A percentile compares a stretch with the other conserved stretches of the same genome.
These are phyloP conservation scores for Halocynthia roretzi DNA, from an alignment of 23 tunicate species.

Conservation along the genomic window DNA sequence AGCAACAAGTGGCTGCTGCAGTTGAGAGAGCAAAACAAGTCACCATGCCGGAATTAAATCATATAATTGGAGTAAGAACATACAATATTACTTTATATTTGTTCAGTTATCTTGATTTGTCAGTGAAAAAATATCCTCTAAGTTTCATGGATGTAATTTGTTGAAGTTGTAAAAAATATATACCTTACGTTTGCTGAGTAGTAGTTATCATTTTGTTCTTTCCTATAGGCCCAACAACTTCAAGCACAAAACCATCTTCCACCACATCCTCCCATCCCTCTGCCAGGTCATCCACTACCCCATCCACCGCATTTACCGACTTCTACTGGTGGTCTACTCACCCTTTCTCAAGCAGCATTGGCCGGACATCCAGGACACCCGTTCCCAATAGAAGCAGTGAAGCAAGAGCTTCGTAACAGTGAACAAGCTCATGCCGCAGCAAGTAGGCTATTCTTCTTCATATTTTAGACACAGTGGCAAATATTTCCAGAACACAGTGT, in stretches of 20 bases:
- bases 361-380: constrained; percentile 40
- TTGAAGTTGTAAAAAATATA: no score
- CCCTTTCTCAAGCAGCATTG: constrained; percentile 68
- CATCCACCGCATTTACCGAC: constrained; percentile 69
- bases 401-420: constrained; percentile 11
- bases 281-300: constrained; percentile 63
- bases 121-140: background rate
- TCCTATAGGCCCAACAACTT: constrained; percentile 50
- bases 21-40: constrained; percentile 86
- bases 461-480: no score
- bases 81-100: background rate
- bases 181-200: no score
- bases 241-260: constrained; percentile 74
- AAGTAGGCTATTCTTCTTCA: constrained; percentile 1
- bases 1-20: constrained; percentile 78
- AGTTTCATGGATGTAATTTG: no score
- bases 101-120: background rate
- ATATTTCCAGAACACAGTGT: no score
- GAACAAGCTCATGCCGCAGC: constrained; percentile 21
- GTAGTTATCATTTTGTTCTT: background rate
- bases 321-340: constrained; percentile 69
- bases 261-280: constrained; percentile 62
- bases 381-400: constrained; percentile 5
- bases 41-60: constrained; percentile 65
- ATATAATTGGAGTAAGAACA: constrained; percentile 71